These are phyloP conservation scores for Elmis aenea DNA, from an alignment of 2,888 invertebrate genomes.

Conservation along the genomic window DNA sequence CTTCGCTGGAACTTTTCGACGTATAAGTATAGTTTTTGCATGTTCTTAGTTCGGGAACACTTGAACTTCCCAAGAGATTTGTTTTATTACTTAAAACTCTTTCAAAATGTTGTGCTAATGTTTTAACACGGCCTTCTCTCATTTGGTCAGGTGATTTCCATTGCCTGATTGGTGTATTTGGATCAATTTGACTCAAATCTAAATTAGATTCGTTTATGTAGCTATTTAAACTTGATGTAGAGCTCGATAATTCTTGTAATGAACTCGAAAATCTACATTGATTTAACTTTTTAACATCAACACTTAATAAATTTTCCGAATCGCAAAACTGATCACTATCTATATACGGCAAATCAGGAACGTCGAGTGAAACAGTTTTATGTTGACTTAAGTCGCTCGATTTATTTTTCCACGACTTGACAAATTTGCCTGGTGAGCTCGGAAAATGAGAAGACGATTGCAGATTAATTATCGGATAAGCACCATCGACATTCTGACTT, in stretches of 20 bases:
- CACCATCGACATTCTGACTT: constrained; percentile 33
- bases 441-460: constrained; percentile 21
- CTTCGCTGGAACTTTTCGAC: constrained; percentile 37
- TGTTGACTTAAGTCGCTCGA: constrained; percentile 35
- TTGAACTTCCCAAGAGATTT: constrained; percentile 32
- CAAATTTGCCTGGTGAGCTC: constrained; percentile 7
- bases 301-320: constrained; percentile 37
- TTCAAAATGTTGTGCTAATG: constrained; percentile 65
- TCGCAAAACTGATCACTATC: constrained; percentile 33
- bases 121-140: constrained; percentile 63
- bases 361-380: constrained; percentile 42
- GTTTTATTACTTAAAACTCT: constrained; percentile 35
- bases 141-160: constrained; percentile 70
- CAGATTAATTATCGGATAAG: constrained; percentile 20
- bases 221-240: constrained; percentile 44
- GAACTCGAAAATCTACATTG: constrained; percentile 37
- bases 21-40: constrained; percentile 18
- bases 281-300: constrained; percentile 31
- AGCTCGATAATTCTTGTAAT: constrained; percentile 44
- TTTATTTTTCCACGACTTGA: constrained; percentile 30
- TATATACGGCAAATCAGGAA: constrained; percentile 30
- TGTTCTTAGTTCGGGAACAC: constrained; percentile 37
- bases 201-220: constrained; percentile 42
- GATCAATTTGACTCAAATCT: constrained; percentile 42
- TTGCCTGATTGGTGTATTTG: constrained; percentile 48